Evolutionary conservation across 2,888 invertebrate species (phyloP), one percentile per base, ranked within the genome.

Genomic region (Ornithoptera alexandrae): DNA sequence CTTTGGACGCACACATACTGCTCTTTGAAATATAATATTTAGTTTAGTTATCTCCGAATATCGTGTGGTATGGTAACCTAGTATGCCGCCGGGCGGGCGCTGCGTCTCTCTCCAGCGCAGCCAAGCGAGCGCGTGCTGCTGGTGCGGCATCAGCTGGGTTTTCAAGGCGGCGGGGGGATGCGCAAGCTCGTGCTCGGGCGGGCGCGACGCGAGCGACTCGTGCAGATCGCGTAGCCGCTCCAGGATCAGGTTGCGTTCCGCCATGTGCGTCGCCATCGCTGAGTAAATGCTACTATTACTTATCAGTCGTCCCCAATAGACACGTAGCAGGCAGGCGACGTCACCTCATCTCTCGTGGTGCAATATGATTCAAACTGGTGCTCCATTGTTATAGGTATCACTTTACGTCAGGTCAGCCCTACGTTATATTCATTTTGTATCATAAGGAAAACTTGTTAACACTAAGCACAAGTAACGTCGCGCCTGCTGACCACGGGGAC

Each of bases 41-140:
- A 39, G 10, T 39, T 39, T 10, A 39, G 39, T 39, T 10, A 39
- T 39, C 39, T 10, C 39, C 8, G 39, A 39, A 39, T 39, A 39
- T 7, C 10, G 7, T 1, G 39, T 39, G 39, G 10, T 7, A 39
- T 53, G 18, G n/a, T 6, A n/a, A 53, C 53, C 53, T 17, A 53
- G 93, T 75, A 98, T 96, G 18, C 98, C 98, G 0, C 98, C 98
- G 53, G 95, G 88, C 0, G 97, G 97, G 66, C 95, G 95, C 84
- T 97, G 97, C n/a, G 92, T 92, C 89, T 99, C 99, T 24, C 98
- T 90, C 98, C 98, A 98, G 24, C 93, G 80, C 78, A 99, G 91
- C 98, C 98, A 99, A 17, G 96, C 94, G 0, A 99, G 88, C 0
- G 97, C 98, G 78, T 96, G 95, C 74, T 94, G 93, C 85, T 98